Evolutionary conservation across 2,888 invertebrate species (phyloP).

Genomic region (Holacanthella duospinosa): DNA sequence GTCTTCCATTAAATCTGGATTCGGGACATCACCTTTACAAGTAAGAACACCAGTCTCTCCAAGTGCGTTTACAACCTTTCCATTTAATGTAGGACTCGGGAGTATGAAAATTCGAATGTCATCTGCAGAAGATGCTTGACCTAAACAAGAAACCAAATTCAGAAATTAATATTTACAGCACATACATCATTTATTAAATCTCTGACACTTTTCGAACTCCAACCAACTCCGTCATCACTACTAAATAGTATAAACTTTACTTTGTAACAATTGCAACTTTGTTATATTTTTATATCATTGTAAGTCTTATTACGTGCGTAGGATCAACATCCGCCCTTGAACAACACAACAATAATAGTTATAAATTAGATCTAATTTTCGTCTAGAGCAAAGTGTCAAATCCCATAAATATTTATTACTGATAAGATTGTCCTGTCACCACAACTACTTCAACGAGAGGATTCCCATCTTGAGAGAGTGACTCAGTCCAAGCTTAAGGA

Average conservation of each 20-base stretch:
- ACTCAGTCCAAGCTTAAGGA: too few species aligned
- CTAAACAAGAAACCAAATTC: neutral
- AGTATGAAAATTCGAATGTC: neutral
- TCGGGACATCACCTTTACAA: conserved; percentile 29
- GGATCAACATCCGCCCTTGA: neutral
- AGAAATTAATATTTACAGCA: neutral
- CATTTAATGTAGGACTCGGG: neutral
- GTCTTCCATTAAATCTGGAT: conserved; percentile 30
- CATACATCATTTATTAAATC: too few species aligned
- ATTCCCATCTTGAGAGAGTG: too few species aligned
- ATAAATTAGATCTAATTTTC: neutral
- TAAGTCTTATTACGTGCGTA: too few species aligned
- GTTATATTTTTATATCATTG: too few species aligned
- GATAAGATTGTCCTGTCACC: conserved; percentile 1
- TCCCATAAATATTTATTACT: conserved; percentile 1
- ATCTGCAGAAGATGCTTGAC: neutral
- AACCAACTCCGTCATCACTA: too few species aligned
- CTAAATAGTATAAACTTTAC: too few species aligned
- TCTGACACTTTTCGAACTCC: too few species aligned
- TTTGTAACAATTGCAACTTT: too few species aligned
- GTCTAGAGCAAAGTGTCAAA: neutral
- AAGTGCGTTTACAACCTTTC: conserved; percentile 14
- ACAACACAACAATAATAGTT: neutral
- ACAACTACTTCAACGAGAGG: neutral
- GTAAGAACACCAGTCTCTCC: conserved; percentile 33